Evolutionary conservation across 1,140 invertebrate genomes (phyloP).

Genomic region (Anthonomus grandis): DNA sequence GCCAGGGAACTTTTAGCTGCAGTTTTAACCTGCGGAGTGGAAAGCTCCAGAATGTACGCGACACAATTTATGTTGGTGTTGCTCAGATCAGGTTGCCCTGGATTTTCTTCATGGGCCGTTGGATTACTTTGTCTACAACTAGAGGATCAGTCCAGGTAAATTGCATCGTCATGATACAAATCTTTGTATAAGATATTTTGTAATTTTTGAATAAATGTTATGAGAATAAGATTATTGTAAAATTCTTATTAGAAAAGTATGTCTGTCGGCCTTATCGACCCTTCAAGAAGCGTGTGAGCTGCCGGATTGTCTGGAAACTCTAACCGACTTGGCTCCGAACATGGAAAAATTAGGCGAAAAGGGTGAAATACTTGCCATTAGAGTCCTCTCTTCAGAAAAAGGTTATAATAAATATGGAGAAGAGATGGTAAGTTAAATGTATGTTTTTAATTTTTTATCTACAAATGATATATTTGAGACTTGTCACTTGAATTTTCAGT

Average conservation of each 20-base stretch:
- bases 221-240: constrained; percentile 1
- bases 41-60: constrained; percentile 81
- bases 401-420: constrained; percentile 65
- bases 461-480: too few species aligned
- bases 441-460: too few species aligned
- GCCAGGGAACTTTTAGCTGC: constrained; percentile 71
- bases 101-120: constrained; percentile 78
- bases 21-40: constrained; percentile 62
- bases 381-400: constrained; percentile 73
- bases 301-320: constrained; percentile 74
- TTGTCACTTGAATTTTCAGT: too few species aligned
- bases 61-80: constrained; percentile 87
- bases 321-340: constrained; percentile 71
- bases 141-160: constrained; percentile 70
- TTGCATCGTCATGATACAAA: constrained; percentile 45
- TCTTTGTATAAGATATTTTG: background rate
- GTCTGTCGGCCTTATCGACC: constrained; percentile 70
- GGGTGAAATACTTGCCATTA: constrained; percentile 75
- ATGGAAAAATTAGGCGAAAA: constrained; percentile 77
- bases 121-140: constrained; percentile 77
- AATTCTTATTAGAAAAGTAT: constrained; percentile 19
- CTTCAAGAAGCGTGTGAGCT: constrained; percentile 92
- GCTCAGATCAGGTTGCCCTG: constrained; percentile 61
- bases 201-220: background rate
- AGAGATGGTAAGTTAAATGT: constrained; percentile 58